Conservation (phyloP, 1,140 invertebrate species). For the Orchestia grillus region DNA sequence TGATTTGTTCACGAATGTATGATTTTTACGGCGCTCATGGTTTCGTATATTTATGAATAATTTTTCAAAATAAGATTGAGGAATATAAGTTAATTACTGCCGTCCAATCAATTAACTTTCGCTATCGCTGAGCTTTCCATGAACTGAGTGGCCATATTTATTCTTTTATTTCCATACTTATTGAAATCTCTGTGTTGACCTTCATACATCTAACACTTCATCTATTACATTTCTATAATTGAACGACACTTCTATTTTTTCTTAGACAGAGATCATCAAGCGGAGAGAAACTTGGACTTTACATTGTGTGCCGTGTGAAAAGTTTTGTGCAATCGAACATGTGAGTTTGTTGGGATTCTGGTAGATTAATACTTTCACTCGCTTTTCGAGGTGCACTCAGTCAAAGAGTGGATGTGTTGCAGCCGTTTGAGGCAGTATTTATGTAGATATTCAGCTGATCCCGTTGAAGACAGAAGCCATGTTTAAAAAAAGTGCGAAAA, state of each 20-base stretch:
- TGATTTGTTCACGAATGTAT: not conserved
- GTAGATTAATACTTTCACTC: not conserved
- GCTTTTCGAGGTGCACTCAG: not conserved
- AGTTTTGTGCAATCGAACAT: not conserved
- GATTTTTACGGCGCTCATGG: not conserved
- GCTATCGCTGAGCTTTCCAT: not conserved
- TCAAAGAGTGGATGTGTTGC: not conserved
- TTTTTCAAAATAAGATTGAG: not conserved
- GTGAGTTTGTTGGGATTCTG: not conserved
- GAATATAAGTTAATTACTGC: not conserved
- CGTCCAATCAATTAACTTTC: not conserved
- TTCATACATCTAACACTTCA: not conserved
- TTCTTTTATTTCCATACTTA: not conserved
- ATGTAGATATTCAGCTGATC: no score
- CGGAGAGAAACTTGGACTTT: not conserved
- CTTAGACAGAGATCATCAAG: not conserved
- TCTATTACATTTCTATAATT: not conserved
- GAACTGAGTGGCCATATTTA: not conserved
- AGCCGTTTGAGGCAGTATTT: no score
- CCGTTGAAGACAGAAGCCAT: not conserved
- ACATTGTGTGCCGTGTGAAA: no score
- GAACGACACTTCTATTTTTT: not conserved
- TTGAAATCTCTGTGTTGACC: not conserved
- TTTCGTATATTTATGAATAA: not conserved
- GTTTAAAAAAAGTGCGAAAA: not conserved